Evolutionary conservation across 2,797 vertebrate genomes (phyloP).

Genomic region (Leptatherina wallacei): DNA sequence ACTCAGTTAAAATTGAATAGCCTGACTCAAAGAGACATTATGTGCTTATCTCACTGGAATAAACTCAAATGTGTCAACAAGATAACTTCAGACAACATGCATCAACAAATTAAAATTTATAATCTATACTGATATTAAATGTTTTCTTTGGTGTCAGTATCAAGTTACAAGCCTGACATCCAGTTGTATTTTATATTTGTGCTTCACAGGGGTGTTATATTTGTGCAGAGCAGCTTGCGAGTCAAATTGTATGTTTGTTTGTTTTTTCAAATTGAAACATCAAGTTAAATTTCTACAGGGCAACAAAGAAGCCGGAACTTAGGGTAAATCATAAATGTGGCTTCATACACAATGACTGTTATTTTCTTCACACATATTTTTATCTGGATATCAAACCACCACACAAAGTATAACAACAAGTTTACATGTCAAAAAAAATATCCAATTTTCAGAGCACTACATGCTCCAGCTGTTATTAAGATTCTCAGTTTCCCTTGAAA

Average conservation of each 20-base stretch:
- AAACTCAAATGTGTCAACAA: too few relatives aligned
- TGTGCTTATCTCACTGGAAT: too few relatives aligned
- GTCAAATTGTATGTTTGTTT: not conserved
- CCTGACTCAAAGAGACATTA: too few relatives aligned
- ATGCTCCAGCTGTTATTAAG: not conserved
- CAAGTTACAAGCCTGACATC: not conserved
- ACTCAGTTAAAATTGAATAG: too few relatives aligned
- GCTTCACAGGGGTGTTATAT: not conserved
- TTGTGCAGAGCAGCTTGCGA: not conserved
- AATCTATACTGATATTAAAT: not conserved
- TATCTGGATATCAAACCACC: not conserved
- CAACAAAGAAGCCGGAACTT: not conserved
- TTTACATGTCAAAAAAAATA: not conserved
- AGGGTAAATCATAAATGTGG: not conserved
- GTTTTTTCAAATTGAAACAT: not conserved
- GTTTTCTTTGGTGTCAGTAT: not conserved
- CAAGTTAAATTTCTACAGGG: not conserved
- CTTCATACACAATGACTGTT: not conserved
- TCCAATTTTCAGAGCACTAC: not conserved
- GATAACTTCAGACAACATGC: not conserved
- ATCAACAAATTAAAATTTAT: not conserved
- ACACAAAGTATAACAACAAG: not conserved
- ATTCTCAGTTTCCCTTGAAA: not conserved
- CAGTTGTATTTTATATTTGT: not conserved
- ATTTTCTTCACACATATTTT: not conserved